A percentile compares a stretch with the other conserved stretches of the same genome.
These are phyloP conservation scores for Montipora sp. DNA, from an alignment of 64 coral and sea anemone species.

Conservation along the genomic window DNA sequence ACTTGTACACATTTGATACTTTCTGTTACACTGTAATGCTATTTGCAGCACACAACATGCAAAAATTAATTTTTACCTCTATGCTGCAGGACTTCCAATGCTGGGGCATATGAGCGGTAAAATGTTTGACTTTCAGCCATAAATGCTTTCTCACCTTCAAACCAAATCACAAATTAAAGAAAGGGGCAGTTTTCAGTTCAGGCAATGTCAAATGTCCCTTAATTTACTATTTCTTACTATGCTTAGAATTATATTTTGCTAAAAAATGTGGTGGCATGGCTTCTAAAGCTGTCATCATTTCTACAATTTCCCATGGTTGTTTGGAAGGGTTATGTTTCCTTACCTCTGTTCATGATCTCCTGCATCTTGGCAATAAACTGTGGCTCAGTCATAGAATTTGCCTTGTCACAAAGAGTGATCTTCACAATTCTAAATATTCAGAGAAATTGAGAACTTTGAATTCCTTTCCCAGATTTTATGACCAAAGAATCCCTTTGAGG, in stretches of 20 bases:
- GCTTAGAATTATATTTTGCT: too few relatives aligned
- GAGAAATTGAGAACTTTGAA: not conserved
- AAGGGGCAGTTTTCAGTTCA: too few relatives aligned
- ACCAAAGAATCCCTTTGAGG: not conserved
- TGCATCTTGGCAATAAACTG: conserved; percentile 55
- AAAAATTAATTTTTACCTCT: conserved; percentile 1
- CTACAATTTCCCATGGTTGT: too few relatives aligned
- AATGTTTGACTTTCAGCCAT: conserved; percentile 44
- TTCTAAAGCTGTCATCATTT: too few relatives aligned
- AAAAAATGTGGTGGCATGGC: too few relatives aligned
- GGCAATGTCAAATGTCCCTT: too few relatives aligned
- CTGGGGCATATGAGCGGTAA: conserved; percentile 7
- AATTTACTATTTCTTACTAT: too few relatives aligned
- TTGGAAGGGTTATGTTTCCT: not conserved
- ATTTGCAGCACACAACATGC: not conserved
- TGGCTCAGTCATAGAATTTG: conserved; percentile 40
- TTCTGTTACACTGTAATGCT: too few relatives aligned
- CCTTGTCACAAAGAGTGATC: conserved; percentile 43
- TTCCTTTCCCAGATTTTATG: not conserved
- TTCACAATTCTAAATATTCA: conserved; percentile 12
- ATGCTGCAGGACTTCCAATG: conserved; percentile 30
- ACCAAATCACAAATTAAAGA: too few relatives aligned
- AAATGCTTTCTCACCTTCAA: conserved; percentile 3
- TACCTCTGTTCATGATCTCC: conserved; percentile 31
- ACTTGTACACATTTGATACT: too few relatives aligned